Evolutionary conservation across 2,797 vertebrate species (phyloP).

Genomic region (Periparus ater): DNA sequence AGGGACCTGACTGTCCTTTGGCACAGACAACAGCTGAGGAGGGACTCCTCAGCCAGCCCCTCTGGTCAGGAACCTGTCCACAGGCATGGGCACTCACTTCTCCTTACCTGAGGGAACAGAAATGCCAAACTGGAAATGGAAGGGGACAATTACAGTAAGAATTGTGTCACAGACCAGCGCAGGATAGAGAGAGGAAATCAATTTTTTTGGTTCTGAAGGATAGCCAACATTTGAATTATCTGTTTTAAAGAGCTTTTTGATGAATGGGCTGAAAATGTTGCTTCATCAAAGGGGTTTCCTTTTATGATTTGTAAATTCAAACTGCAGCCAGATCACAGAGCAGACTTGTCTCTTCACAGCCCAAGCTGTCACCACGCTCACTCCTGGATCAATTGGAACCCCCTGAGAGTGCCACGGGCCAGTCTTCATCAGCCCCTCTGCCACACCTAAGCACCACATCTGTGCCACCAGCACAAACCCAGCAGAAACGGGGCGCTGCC

Average conservation of each 20-base stretch:
- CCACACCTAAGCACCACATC: accelerated
- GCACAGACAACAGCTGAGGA: background rate
- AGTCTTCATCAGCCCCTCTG: background rate
- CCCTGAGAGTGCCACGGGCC: accelerated
- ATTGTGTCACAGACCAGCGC: accelerated
- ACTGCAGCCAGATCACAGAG: background rate
- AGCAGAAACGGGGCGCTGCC: accelerated
- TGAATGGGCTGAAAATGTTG: background rate
- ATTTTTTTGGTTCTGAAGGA: background rate
- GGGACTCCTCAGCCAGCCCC: background rate
- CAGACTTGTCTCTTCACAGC: background rate
- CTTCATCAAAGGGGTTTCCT: background rate
- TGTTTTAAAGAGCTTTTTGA: background rate
- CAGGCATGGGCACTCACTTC: accelerated
- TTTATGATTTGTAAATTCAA: background rate
- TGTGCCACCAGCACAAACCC: accelerated
- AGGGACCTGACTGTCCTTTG: background rate
- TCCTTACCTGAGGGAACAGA: background rate
- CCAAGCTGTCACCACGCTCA: accelerated
- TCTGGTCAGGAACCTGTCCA: background rate
- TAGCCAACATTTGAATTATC: background rate
- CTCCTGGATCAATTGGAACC: background rate
- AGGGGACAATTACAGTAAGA: background rate
- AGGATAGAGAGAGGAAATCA: background rate
- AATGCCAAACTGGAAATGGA: accelerated